These are phyloP conservation scores for Psettodes erumei DNA, from an alignment of 2,113 vertebrate species.

Conservation along the genomic window DNA sequence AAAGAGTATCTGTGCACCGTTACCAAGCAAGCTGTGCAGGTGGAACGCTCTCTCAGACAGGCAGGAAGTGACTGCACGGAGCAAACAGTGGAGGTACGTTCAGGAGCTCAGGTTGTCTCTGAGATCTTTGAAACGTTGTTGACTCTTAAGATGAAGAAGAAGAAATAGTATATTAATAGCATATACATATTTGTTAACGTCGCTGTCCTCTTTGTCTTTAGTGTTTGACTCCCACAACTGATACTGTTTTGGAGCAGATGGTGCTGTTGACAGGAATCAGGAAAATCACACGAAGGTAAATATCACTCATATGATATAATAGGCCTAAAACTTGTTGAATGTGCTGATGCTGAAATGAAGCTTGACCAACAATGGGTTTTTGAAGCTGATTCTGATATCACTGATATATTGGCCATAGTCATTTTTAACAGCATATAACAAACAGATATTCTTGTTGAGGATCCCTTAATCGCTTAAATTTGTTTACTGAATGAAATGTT, in stretches of 20 bases:
- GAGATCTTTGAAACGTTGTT: neutral
- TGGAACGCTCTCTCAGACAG: slow-evolving; percentile 85
- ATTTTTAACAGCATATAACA: too few species aligned
- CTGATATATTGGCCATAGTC: too few species aligned
- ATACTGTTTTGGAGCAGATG: slow-evolving; percentile 83
- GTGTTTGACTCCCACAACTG: slow-evolving; percentile 75
- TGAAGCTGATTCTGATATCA: neutral
- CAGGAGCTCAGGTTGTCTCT: neutral
- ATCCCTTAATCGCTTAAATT: too few species aligned
- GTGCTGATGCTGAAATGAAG: neutral
- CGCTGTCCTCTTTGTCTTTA: slow-evolving; percentile 5
- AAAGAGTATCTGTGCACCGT: slow-evolving; percentile 83
- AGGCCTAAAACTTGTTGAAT: neutral
- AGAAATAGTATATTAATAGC: too few species aligned
- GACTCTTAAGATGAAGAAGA: neutral
- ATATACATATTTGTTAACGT: neutral
- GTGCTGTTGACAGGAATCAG: slow-evolving; percentile 83
- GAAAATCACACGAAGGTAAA: slow-evolving; percentile 79
- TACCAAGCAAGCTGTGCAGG: slow-evolving; percentile 87
- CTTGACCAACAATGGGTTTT: neutral
- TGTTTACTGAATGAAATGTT: too few species aligned
- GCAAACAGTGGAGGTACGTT: slow-evolving; percentile 79
- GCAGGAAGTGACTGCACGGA: slow-evolving; percentile 78
- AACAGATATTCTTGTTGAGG: neutral
- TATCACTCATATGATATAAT: neutral